phyloP scores from a whole-genome alignment of 2,888 invertebrate species.

The Venusia cambrica region DNA sequence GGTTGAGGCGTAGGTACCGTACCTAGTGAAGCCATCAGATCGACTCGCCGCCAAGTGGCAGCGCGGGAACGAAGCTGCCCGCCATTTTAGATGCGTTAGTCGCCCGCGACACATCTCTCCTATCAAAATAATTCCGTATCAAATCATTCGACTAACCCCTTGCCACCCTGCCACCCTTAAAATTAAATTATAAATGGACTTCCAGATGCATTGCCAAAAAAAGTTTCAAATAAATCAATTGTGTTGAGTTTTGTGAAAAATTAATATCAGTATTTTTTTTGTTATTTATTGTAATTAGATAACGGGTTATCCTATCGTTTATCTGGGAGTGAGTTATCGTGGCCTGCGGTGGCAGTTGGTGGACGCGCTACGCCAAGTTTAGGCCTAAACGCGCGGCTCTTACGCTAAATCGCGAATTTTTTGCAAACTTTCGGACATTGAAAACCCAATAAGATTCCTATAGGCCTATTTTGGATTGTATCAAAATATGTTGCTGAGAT shows the following conservation, averaged over 20 bases:
- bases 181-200: not conserved
- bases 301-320: slow-evolving; percentile 48
- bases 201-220: no score
- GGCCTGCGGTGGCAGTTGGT: slow-evolving; percentile 32
- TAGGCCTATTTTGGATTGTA: slow-evolving; percentile 69
- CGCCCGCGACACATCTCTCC: slow-evolving; percentile 42
- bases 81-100: slow-evolving; percentile 55
- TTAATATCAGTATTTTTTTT: not conserved
- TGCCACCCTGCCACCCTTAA: slow-evolving; percentile 10
- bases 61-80: slow-evolving; percentile 33
- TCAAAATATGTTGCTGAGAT: slow-evolving; percentile 35
- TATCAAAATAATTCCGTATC: slow-evolving; percentile 1
- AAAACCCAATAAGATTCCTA: slow-evolving; percentile 72
- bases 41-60: no score
- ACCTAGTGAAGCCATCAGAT: no score
- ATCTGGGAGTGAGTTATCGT: slow-evolving; percentile 34
- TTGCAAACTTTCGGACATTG: slow-evolving; percentile 52
- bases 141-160: slow-evolving; percentile 8
- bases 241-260: not conserved
- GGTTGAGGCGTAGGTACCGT: no score
- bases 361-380: slow-evolving; percentile 33
- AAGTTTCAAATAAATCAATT: not conserved
- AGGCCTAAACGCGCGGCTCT: slow-evolving; percentile 64
- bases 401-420: slow-evolving; percentile 56
- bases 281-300: slow-evolving; percentile 20